Percentiles rank a stretch among this genome's conserved stretches.
These are phyloP conservation scores for Dioctria rufipes DNA, from an alignment of 2,888 invertebrate genomes.

Conservation along the genomic window DNA sequence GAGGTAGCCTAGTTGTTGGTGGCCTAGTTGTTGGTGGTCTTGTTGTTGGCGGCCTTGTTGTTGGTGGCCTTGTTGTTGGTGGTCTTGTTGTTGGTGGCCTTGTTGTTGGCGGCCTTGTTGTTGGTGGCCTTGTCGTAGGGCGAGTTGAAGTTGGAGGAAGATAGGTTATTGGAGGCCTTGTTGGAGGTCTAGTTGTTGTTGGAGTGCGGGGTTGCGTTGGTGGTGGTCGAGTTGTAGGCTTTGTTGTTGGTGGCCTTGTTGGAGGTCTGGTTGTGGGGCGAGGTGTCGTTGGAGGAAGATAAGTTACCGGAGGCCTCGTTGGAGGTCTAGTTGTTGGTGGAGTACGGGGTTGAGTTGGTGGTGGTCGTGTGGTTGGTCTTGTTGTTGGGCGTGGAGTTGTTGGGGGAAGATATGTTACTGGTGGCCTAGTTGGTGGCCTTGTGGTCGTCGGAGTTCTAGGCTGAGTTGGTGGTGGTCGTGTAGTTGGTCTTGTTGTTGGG, in stretches of 20 bases:
- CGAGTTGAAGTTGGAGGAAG: constrained; percentile 47
- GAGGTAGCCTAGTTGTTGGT: constrained; percentile 22
- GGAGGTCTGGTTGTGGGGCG: constrained; percentile 51
- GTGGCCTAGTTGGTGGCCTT: constrained; percentile 42
- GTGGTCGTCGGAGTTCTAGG: constrained; percentile 52
- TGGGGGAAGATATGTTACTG: constrained; percentile 18
- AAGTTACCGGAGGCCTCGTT: constrained; percentile 61
- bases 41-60: neutral
- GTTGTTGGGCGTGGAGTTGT: constrained; percentile 48
- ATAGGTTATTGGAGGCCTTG: constrained; percentile 22
- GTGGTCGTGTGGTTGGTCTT: constrained; percentile 26
- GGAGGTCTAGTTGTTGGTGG: constrained; percentile 56
- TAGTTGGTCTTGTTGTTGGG: constrained; percentile 8
- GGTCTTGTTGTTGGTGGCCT: constrained; percentile 34
- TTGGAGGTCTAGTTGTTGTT: constrained; percentile 59
- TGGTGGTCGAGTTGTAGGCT: constrained; percentile 49
- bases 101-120: constrained; percentile 29
- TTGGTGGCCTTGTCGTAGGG: neutral
- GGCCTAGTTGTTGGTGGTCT: neutral
- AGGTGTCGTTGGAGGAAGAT: constrained; percentile 61
- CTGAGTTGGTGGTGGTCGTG: constrained; percentile 46
- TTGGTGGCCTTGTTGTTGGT: neutral
- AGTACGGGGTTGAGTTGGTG: constrained; percentile 5
- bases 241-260: constrained; percentile 54
- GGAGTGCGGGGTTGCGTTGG: constrained; percentile 60